Percentiles rank a stretch among this genome's conserved stretches.
Evolutionary conservation across 2,113 vertebrate species (phyloP).

Genomic region (Saccopteryx bilineata): DNA sequence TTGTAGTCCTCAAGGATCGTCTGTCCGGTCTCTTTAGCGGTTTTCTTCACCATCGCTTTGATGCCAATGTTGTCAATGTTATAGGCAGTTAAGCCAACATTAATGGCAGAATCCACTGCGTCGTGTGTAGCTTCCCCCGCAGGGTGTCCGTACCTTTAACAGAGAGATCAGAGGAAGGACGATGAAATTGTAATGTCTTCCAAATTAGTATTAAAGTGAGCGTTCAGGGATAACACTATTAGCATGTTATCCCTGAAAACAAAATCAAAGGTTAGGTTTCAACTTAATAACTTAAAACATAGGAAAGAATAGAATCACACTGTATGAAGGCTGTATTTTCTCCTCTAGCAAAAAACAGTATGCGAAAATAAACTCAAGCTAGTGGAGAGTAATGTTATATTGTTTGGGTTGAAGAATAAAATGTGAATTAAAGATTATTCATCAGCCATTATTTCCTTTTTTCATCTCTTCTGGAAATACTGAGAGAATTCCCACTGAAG

Average conservation of each 20-base stretch:
- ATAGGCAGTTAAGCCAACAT: slow-evolving; percentile 95
- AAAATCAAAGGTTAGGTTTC: not conserved
- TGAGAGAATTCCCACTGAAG: not conserved
- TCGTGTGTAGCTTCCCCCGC: slow-evolving; percentile 95
- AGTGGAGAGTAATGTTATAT: not conserved
- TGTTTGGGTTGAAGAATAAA: not conserved
- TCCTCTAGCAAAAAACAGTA: not conserved
- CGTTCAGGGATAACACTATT: not conserved
- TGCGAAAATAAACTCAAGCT: not conserved
- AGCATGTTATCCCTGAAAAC: slow-evolving; percentile 1
- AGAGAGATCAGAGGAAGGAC: slow-evolving; percentile 54
- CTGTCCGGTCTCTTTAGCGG: slow-evolving; percentile 94
- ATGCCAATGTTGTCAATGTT: slow-evolving; percentile 97
- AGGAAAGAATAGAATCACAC: slow-evolving; percentile 22
- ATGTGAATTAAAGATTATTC: not conserved
- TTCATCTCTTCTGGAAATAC: not conserved
- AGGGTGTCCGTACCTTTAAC: slow-evolving; percentile 94
- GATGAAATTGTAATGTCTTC: not conserved
- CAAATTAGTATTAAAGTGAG: not conserved
- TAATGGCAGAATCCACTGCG: slow-evolving; percentile 96
- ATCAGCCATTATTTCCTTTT: not conserved
- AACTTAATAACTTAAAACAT: slow-evolving; percentile 3
- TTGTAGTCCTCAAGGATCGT: slow-evolving; percentile 96
- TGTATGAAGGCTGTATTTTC: not conserved
- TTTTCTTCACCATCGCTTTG: slow-evolving; percentile 96